Evolutionary conservation across 1,140 invertebrate genomes (phyloP).

Genomic region (Heliconius melpomene): DNA sequence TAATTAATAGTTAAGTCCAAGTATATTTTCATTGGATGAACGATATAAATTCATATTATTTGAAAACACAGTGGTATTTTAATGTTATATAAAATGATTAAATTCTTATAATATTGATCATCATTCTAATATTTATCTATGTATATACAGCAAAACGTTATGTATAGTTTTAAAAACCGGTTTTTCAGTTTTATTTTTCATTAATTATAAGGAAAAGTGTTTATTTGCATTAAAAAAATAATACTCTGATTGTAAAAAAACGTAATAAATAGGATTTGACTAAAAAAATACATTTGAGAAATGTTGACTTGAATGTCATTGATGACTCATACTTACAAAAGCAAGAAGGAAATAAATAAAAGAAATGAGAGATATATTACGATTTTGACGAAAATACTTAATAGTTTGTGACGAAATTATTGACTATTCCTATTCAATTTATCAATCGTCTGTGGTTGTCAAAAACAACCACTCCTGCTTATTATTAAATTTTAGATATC

Average conservation of each 20-base stretch:
- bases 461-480: neutral
- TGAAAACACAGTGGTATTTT: too few species aligned
- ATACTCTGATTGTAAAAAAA: neutral
- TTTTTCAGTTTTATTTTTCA: neutral
- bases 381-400: neutral
- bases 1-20: too few species aligned
- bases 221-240: neutral
- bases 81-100: too few species aligned
- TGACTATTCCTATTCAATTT: neutral
- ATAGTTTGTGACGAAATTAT: neutral
- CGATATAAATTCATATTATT: neutral
- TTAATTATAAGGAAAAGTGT: slow-evolving; percentile 9
- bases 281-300: neutral
- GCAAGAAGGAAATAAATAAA: neutral
- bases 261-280: neutral
- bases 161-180: neutral
- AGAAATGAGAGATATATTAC: neutral
- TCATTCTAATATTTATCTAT: neutral
- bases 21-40: neutral
- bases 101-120: too few species aligned
- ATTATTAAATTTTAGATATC: neutral
- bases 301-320: neutral
- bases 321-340: neutral
- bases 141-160: neutral
- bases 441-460: slow-evolving; percentile 1